These are phyloP conservation scores for Calidris pygmaea DNA, from an alignment of 2,113 vertebrate species.

Conservation along the genomic window DNA sequence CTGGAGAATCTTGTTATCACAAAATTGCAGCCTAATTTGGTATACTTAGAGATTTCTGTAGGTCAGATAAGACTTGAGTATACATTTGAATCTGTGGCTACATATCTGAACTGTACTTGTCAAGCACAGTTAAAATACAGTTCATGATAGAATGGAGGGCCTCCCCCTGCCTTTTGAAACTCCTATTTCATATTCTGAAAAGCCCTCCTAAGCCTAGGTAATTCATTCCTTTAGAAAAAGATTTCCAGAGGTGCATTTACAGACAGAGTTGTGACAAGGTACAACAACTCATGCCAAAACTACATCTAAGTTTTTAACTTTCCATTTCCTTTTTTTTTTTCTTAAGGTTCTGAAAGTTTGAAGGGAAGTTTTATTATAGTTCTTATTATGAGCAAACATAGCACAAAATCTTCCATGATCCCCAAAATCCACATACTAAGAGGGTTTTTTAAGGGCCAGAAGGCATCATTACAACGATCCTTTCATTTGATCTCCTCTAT, in stretches of 20 bases:
- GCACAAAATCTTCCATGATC: not conserved
- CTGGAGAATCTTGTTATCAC: conserved; percentile 20
- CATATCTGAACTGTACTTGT: not conserved
- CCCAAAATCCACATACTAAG: not conserved
- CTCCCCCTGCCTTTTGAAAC: not conserved
- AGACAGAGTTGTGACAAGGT: not conserved
- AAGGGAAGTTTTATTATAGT: not conserved
- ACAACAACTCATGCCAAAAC: not conserved
- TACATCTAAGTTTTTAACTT: not conserved
- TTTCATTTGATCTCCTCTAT: not conserved
- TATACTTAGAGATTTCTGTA: not conserved
- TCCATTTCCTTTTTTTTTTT: not conserved
- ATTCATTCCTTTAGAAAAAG: not conserved
- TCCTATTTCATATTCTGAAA: not conserved
- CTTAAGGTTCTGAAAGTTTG: not conserved
- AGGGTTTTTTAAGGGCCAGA: not conserved
- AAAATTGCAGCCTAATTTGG: conserved; percentile 28
- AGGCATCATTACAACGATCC: not conserved
- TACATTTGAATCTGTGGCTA: not conserved
- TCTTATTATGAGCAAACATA: not conserved
- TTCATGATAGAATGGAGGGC: not conserved
- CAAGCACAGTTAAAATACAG: not conserved
- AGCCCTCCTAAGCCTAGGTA: not conserved
- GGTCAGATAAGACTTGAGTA: conserved; percentile 22
- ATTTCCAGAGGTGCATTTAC: not conserved